phyloP scores from a whole-genome alignment of 2,113 vertebrate genomes.

The Procavia capensis region DNA sequence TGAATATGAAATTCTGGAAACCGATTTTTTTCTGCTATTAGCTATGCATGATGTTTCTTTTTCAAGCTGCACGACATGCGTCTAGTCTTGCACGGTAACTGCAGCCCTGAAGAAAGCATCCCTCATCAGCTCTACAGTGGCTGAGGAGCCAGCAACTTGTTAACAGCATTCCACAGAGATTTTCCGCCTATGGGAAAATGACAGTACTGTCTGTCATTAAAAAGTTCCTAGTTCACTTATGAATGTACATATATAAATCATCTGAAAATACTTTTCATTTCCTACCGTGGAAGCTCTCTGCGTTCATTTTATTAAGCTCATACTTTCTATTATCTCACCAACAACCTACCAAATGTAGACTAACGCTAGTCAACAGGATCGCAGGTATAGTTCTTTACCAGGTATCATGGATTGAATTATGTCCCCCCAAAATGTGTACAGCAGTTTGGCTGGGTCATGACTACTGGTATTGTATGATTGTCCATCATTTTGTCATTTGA shows the following conservation, averaged over 20 bases:
- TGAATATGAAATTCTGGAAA: conserved; percentile 43
- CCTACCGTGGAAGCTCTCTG: background rate
- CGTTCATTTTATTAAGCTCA: background rate
- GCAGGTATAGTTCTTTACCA: background rate
- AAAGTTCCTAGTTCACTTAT: conserved; percentile 6
- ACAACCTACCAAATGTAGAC: background rate
- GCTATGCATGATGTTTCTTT: conserved; percentile 46
- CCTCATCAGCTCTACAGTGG: background rate
- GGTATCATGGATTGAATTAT: no score
- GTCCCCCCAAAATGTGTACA: no score
- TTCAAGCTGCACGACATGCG: background rate
- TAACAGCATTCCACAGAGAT: background rate
- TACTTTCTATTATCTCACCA: conserved; percentile 21
- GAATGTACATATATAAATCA: background rate
- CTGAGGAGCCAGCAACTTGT: background rate
- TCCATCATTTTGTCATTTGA: no score
- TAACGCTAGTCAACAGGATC: background rate
- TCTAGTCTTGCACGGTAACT: background rate
- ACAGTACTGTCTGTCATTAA: background rate
- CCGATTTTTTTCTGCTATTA: background rate
- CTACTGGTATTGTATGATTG: no score
- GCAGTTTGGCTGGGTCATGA: no score
- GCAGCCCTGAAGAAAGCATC: background rate
- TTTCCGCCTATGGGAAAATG: background rate
- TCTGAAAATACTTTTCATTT: conserved; percentile 6